Percentiles rank a stretch among this genome's conserved stretches.
Evolutionary conservation across 30 jellyfish, hydroid and myxozoan species (phyloP).

Genomic region (Phacellophora camtschatica): DNA sequence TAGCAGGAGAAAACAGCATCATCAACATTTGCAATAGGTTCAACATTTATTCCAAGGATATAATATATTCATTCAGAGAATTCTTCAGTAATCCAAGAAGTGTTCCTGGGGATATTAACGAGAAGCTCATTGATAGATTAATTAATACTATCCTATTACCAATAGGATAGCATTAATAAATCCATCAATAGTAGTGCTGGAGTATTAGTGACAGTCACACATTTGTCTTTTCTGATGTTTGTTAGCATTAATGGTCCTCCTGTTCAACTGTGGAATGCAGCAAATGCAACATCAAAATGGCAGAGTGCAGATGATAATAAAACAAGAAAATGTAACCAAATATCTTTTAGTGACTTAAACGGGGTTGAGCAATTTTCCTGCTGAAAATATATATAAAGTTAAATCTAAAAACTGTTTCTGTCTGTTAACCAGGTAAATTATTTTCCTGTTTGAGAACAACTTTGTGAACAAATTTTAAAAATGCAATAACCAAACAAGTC

Average conservation of each 20-base stretch:
- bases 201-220: neutral
- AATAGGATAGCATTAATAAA: slow-evolving; percentile 48
- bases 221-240: slow-evolving; percentile 41
- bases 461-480: too few species aligned
- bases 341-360: slow-evolving; percentile 14
- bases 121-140: slow-evolving; percentile 17
- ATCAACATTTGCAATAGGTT: slow-evolving; percentile 33
- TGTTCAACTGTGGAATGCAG: slow-evolving; percentile 42
- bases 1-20: slow-evolving; percentile 43
- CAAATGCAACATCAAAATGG: slow-evolving; percentile 50
- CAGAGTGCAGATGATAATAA: slow-evolving; percentile 43
- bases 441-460: too few species aligned
- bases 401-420: too few species aligned
- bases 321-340: slow-evolving; percentile 52
- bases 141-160: slow-evolving; percentile 14
- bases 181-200: too few species aligned
- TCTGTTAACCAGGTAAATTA: too few species aligned
- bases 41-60: slow-evolving; percentile 13
- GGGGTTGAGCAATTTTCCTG: slow-evolving; percentile 33
- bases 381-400: too few species aligned
- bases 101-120: slow-evolving; percentile 6
- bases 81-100: slow-evolving; percentile 51
- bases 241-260: slow-evolving; percentile 53
- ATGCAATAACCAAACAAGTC: too few species aligned
- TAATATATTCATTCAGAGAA: slow-evolving; percentile 33